Conservation (phyloP, 2,113 vertebrate genomes). For the Formicarius rufipectus region DNA sequence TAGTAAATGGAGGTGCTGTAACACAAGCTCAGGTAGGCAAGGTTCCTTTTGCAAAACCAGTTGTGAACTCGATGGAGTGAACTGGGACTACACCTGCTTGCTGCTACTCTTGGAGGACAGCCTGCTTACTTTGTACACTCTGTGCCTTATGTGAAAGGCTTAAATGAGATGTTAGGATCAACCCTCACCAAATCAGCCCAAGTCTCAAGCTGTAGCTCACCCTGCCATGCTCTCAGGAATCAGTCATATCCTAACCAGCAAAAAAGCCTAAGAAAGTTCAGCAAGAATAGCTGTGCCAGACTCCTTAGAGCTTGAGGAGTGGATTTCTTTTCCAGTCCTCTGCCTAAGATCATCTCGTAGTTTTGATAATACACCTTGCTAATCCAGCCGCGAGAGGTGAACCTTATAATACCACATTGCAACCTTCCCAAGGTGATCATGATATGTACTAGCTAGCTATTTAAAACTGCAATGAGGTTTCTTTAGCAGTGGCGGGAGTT, state of each 20-base stretch:
- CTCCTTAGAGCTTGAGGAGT: background rate
- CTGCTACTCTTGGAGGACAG: background rate
- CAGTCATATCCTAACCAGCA: background rate
- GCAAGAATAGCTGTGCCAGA: background rate
- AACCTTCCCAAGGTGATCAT: background rate
- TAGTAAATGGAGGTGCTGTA: background rate
- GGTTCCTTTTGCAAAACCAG: background rate
- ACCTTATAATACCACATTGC: background rate
- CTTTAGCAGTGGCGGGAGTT: background rate
- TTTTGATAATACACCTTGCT: background rate
- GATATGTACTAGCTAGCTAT: background rate
- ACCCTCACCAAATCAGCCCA: background rate
- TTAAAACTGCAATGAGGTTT: background rate
- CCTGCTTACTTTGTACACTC: background rate
- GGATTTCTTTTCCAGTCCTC: background rate
- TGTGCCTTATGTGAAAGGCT: background rate
- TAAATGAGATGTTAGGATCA: background rate
- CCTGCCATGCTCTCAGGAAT: background rate
- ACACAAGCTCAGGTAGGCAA: background rate
- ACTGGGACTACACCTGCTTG: background rate
- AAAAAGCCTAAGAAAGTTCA: background rate
- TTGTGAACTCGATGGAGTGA: background rate
- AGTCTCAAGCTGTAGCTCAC: background rate
- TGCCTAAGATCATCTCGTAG: background rate
- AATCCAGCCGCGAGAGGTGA: background rate